These are phyloP conservation scores for Enteromius argenteus DNA, from an alignment of 2,797 vertebrate species.

Conservation along the genomic window DNA sequence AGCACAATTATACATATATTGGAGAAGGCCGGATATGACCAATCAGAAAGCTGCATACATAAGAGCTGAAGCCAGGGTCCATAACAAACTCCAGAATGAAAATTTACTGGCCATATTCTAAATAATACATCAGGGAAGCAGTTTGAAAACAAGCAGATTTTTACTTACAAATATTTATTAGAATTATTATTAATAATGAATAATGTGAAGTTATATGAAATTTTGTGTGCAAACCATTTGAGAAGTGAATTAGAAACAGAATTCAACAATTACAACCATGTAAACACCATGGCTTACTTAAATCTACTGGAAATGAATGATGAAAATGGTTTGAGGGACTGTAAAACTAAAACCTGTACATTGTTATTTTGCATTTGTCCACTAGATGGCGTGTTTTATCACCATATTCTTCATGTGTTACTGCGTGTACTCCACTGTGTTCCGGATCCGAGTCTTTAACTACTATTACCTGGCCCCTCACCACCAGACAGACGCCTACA, in stretches of 20 bases:
- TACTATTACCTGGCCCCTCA: conserved; percentile 94
- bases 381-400: conserved; percentile 91
- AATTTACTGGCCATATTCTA: no score
- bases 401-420: conserved; percentile 93
- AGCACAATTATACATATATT: neutral
- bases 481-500: conserved; percentile 96
- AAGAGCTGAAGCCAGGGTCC: neutral
- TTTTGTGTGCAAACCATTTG: neutral
- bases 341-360: neutral
- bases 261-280: neutral
- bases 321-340: neutral
- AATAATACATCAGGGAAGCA: neutral
- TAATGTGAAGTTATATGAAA: neutral
- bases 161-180: neutral
- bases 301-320: neutral
- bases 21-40: neutral
- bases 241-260: neutral
- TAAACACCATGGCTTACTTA: neutral
- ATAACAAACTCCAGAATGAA: neutral
- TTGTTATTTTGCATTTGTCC: conserved; percentile 52
- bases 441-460: conserved; percentile 93
- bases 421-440: conserved; percentile 95
- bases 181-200: no score
- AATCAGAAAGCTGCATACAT: neutral
- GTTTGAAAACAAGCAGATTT: neutral